Base-by-base conservation (phyloP, 2,797 vertebrate species). In the Lepidocolaptes lacrymiger region DNA sequence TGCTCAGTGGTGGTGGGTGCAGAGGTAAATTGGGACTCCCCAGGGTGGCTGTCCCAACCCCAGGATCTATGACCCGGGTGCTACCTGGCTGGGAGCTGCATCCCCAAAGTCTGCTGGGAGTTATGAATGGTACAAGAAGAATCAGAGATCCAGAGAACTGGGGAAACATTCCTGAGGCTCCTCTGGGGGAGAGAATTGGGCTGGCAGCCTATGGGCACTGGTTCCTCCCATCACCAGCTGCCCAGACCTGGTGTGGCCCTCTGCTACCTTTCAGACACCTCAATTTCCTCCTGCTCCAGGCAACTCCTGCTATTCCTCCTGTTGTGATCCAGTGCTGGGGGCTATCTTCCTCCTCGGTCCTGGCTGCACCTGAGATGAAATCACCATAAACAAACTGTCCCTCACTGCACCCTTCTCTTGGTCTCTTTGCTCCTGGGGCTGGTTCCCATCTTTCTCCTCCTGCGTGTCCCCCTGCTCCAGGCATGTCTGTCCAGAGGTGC, bases 391-490 rank as follows among this genome's bases (percentile, higher is more conserved):
- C 17, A 82, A 62, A 18, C 10, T 1, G 12, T 20, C n/a, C 20
- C 21, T 58, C 22, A 26, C 36, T 0, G 0, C 12, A 10, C 51
- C 39, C 41, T 67, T 59, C 64, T 78, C 21, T 26, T 0, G 0
- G 16, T 41, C 12, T 63, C 73, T 82, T 58, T 51, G 36, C 44
- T 59, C n/a, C 59, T 27, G 43, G 7, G 58, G 14, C 22, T 52
- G 30, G 12, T 9, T 85, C 9, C 52, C 0, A 7, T n/a, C 19
- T 7, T 20, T 34, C n/a, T 73, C 14, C 52, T 73, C 19, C 56
- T n/a, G 30, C 0, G 0, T 30, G 23, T 49, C 13, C 14, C 9
- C 10, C 15, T 63, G 48, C 37, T 63, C 43, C 30, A 32, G 12
- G 14, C 2, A 0, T 41, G 13, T 41, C 26, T 41, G 26, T 30